phyloP scores from a whole-genome alignment of 1,140 invertebrate genomes.

The Pseudomyrmex concolor region DNA sequence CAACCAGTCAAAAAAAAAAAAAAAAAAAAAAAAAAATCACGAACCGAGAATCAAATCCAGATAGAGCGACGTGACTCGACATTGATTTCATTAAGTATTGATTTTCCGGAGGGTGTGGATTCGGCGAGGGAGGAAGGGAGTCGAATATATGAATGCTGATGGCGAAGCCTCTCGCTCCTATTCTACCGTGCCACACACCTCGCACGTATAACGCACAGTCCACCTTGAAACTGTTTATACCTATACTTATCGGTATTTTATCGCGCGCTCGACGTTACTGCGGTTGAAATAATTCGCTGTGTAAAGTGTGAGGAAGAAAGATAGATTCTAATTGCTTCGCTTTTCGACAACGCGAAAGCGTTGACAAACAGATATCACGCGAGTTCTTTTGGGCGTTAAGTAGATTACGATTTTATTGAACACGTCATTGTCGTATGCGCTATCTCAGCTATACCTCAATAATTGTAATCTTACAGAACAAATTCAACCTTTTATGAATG shows the following conservation, averaged over 20 bases:
- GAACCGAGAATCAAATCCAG: constrained; percentile 71
- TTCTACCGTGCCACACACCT: constrained; percentile 21
- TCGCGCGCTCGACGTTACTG: neutral
- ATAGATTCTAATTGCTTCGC: neutral
- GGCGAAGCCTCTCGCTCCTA: constrained; percentile 48
- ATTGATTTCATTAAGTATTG: constrained; percentile 84
- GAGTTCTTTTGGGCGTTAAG: neutral
- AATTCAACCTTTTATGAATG: neutral
- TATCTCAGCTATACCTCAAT: too few relatives aligned
- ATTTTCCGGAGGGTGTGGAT: constrained; percentile 78
- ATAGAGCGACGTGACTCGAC: constrained; percentile 78
- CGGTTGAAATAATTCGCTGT: neutral
- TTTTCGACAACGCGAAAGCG: neutral
- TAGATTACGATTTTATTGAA: too few relatives aligned
- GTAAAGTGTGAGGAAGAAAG: neutral
- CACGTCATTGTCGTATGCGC: too few relatives aligned
- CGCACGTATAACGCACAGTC: constrained; percentile 33
- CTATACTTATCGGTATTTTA: constrained; percentile 43
- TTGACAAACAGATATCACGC: neutral
- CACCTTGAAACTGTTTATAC: constrained; percentile 10
- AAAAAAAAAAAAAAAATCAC: constrained; percentile 39
- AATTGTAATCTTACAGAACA: too few relatives aligned
- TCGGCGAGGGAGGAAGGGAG: constrained; percentile 25
- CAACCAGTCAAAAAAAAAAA: too few relatives aligned
- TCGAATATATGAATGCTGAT: constrained; percentile 83